Percentiles rank a stretch among this genome's conserved stretches.
phyloP scores from a whole-genome alignment of 2,888 invertebrate genomes.

The Tetragonisca angustula region DNA sequence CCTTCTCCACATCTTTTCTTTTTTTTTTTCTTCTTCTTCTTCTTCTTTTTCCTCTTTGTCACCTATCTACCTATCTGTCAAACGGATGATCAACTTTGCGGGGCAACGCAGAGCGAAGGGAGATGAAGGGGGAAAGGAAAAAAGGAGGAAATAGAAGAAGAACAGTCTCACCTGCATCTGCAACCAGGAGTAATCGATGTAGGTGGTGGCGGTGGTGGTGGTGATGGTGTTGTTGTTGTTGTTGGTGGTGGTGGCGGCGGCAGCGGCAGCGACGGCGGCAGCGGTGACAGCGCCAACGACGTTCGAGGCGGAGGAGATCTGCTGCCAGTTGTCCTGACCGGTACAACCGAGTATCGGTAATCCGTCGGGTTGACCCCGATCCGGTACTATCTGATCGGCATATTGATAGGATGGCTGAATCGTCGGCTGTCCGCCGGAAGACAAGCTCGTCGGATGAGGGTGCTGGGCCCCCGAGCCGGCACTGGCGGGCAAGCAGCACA shows the following conservation, averaged over 20 bases:
- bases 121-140: neutral
- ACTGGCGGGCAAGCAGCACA: constrained; percentile 82
- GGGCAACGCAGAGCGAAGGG: neutral
- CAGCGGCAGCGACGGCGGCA: constrained; percentile 70
- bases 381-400: constrained; percentile 83
- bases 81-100: no score
- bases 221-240: constrained; percentile 72
- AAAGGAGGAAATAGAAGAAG: no score
- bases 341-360: constrained; percentile 77
- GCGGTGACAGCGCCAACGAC: constrained; percentile 70
- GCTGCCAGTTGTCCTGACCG: constrained; percentile 79
- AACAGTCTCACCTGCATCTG: constrained; percentile 80
- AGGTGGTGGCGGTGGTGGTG: constrained; percentile 78
- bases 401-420: constrained; percentile 80
- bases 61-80: no score
- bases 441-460: constrained; percentile 75
- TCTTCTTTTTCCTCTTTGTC: no score
- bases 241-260: constrained; percentile 78
- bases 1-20: no score
- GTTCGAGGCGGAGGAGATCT: constrained; percentile 71
- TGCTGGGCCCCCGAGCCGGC: constrained; percentile 82
- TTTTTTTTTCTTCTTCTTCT: no score
- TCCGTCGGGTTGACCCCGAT: constrained; percentile 80
- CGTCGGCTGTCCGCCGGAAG: constrained; percentile 75
- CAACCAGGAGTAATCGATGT: constrained; percentile 83